Percentiles rank a stretch among this genome's conserved stretches.
phyloP scores from a whole-genome alignment of 2,888 invertebrate species.

The Chymomyza amoena region DNA sequence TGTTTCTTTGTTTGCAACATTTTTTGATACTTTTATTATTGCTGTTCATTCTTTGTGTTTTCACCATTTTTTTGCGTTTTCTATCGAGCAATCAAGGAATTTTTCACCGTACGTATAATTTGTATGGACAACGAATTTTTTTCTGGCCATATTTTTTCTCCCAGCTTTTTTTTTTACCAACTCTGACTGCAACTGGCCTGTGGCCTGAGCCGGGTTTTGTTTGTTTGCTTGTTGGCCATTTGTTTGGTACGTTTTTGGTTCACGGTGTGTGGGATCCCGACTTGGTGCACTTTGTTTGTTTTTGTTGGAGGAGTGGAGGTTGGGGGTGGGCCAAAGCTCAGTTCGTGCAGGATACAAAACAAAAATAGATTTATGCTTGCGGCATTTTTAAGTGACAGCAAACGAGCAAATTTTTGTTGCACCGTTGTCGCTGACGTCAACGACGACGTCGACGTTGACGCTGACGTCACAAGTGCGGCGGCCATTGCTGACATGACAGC shows the following conservation, averaged over 20 bases:
- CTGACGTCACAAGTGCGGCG: neutral
- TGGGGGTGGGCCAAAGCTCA: constrained; percentile 18
- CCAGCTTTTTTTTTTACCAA: constrained; percentile 24
- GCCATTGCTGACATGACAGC: constrained; percentile 54
- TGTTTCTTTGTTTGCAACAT: neutral
- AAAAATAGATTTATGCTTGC: constrained; percentile 73
- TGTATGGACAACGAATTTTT: constrained; percentile 45
- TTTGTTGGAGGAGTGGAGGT: constrained; percentile 3
- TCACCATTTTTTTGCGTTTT: constrained; percentile 41
- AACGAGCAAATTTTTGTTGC: constrained; percentile 58
- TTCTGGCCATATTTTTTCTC: neutral
- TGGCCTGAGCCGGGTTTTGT: neutral
- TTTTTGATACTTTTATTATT: constrained; percentile 1
- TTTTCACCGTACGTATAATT: constrained; percentile 50
- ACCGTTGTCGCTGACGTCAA: neutral
- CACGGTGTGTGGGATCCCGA: neutral
- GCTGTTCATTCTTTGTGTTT: constrained; percentile 1
- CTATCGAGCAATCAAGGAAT: neutral
- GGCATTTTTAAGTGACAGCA: constrained; percentile 66
- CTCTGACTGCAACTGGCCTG: constrained; percentile 9
- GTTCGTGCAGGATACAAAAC: constrained; percentile 44
- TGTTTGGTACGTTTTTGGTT: neutral
- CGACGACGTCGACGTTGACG: too few species aligned
- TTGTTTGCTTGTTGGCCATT: constrained; percentile 5
- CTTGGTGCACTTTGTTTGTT: constrained; percentile 34